Conservation (phyloP, 2,888 invertebrate genomes). For the Caenorhabditis sp. region DNA sequence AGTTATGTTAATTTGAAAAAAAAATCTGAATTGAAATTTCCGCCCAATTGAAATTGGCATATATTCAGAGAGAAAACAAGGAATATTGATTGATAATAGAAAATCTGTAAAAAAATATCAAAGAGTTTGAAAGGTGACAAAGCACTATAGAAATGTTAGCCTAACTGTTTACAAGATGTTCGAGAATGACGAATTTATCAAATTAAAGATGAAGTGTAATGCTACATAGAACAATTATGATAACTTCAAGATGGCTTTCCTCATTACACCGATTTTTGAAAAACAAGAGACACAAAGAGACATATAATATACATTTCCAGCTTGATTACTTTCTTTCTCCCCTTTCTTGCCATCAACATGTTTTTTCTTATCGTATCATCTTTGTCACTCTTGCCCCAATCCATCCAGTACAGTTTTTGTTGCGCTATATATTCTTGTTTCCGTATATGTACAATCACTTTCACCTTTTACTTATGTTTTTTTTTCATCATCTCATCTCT, state of each 20-base stretch:
- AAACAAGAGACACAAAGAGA: background rate
- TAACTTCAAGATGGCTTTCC: background rate
- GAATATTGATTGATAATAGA: no score
- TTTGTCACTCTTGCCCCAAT: background rate
- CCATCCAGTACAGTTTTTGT: conserved; percentile 1
- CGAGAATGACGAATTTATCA: no score
- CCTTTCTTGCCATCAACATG: background rate
- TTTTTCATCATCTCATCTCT: conserved; percentile 1
- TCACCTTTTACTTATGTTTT: background rate
- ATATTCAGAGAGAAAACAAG: no score
- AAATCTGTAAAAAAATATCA: no score
- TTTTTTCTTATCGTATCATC: background rate
- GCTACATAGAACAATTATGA: background rate
- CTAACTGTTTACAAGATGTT: no score
- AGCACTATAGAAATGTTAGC: no score
- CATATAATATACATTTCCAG: background rate
- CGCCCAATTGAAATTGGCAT: no score
- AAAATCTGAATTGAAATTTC: no score
- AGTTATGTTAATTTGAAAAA: no score
- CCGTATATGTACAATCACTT: conserved; percentile 7
- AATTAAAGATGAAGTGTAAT: no score
- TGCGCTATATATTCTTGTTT: conserved; percentile 13
- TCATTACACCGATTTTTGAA: background rate
- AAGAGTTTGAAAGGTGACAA: no score
- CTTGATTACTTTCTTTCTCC: conserved; percentile 2